Percentiles rank a stretch among this genome's conserved stretches.
Conservation (phyloP, 2,113 vertebrate species). For the Passer montanus region DNA sequence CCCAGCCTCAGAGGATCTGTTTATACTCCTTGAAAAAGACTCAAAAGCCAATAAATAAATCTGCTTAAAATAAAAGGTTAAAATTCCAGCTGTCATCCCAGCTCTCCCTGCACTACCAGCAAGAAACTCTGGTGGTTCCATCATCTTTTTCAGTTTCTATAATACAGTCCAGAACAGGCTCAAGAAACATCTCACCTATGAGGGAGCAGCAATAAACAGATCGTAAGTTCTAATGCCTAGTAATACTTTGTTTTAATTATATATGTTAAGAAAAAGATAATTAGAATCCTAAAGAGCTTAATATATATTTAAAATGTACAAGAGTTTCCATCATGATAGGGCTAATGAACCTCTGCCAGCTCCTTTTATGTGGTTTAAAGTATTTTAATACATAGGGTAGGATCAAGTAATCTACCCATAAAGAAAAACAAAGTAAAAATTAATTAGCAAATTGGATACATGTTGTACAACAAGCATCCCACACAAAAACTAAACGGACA, state of each 20-base stretch:
- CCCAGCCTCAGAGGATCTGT: neutral
- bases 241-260: neutral
- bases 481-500: neutral
- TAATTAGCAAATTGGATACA: conserved; percentile 34
- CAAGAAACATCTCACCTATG: conserved; percentile 21
- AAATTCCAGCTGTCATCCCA: conserved; percentile 17
- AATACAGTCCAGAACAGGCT: neutral
- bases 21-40: neutral
- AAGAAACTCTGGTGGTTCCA: conserved; percentile 1
- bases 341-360: neutral
- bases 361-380: conserved; percentile 41
- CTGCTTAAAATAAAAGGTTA: neutral
- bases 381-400: conserved; percentile 9
- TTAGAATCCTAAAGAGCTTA: neutral
- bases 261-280: neutral
- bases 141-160: neutral
- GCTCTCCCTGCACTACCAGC: neutral
- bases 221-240: neutral
- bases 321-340: neutral
- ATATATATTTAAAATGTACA: conserved; percentile 7
- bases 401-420: neutral
- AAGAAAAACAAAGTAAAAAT: conserved; percentile 35
- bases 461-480: neutral
- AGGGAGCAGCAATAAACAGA: conserved; percentile 14
- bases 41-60: conserved; percentile 4